A percentile compares a stretch with the other conserved stretches of the same genome.
phyloP scores from a whole-genome alignment of 1,140 invertebrate species.

The Megalopta genalis region DNA sequence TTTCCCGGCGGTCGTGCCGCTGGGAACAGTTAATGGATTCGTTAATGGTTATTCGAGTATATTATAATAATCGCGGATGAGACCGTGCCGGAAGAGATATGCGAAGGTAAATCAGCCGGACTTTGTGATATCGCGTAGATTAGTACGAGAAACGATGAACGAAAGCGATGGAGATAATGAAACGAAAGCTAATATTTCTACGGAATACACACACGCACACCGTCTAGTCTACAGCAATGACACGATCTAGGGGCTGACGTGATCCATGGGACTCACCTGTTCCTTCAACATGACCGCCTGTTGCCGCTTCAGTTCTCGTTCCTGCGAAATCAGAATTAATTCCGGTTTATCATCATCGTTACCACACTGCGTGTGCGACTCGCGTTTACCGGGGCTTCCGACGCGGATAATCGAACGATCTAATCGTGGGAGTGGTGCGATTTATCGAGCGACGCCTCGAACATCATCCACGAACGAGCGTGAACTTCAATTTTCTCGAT shows the following conservation, averaged over 20 bases:
- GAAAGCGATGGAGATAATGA: constrained; percentile 40
- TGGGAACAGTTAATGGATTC: not conserved
- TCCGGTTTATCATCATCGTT: not conserved
- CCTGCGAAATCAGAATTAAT: constrained; percentile 82
- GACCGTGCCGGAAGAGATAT: not conserved
- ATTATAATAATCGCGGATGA: not conserved
- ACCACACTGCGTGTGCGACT: not conserved
- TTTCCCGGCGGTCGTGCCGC: no score
- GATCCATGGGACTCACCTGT: constrained; percentile 85
- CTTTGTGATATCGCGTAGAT: constrained; percentile 14
- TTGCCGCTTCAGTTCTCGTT: constrained; percentile 92
- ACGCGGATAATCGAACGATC: not conserved
- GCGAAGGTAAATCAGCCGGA: not conserved
- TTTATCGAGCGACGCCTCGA: no score
- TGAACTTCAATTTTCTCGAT: no score
- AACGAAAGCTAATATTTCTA: constrained; percentile 47
- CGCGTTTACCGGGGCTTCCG: not conserved
- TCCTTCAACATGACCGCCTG: constrained; percentile 92
- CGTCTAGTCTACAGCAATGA: constrained; percentile 54
- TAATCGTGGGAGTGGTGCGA: no score
- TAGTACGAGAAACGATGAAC: constrained; percentile 28
- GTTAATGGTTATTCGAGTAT: not conserved
- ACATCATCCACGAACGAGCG: no score
- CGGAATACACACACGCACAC: constrained; percentile 42
- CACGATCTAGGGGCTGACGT: constrained; percentile 34